phyloP scores from a whole-genome alignment of 2,113 vertebrate species.

The Phainopepla nitens region DNA sequence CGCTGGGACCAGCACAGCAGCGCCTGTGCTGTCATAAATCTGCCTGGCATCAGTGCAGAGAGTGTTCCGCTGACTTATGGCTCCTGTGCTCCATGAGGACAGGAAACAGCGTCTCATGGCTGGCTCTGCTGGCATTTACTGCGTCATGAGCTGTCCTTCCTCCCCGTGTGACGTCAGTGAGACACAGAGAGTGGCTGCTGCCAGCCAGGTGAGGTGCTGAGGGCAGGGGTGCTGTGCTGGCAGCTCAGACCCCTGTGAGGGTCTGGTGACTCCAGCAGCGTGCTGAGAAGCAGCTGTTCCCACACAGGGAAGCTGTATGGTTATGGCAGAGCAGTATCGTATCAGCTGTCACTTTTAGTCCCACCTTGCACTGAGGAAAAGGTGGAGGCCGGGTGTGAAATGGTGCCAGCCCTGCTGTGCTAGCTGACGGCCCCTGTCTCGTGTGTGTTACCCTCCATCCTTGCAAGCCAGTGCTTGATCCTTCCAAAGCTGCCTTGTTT shows the following conservation, averaged over 20 bases:
- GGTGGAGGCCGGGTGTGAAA: neutral
- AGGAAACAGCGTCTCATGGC: neutral
- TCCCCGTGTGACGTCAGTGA: neutral
- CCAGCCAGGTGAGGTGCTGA: neutral
- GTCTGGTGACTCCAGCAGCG: neutral
- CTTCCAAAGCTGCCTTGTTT: neutral
- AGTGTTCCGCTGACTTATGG: neutral
- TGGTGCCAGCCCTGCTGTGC: neutral
- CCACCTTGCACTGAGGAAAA: neutral
- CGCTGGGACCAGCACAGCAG: neutral
- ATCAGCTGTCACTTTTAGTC: neutral
- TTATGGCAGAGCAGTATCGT: neutral
- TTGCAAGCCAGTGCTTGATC: neutral
- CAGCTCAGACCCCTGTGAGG: neutral
- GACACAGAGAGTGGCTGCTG: rapidly evolving
- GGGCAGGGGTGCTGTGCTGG: neutral
- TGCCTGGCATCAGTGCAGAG: neutral
- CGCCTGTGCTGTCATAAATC: neutral
- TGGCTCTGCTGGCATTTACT: neutral
- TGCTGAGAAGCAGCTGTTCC: neutral
- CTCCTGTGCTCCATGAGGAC: neutral
- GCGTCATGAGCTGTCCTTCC: neutral
- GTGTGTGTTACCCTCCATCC: neutral
- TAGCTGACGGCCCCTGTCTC: neutral
- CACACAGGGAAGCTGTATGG: rapidly evolving